These are phyloP conservation scores for Sarcophaga caerulescens DNA, from an alignment of 2,888 invertebrate genomes.

Conservation along the genomic window DNA sequence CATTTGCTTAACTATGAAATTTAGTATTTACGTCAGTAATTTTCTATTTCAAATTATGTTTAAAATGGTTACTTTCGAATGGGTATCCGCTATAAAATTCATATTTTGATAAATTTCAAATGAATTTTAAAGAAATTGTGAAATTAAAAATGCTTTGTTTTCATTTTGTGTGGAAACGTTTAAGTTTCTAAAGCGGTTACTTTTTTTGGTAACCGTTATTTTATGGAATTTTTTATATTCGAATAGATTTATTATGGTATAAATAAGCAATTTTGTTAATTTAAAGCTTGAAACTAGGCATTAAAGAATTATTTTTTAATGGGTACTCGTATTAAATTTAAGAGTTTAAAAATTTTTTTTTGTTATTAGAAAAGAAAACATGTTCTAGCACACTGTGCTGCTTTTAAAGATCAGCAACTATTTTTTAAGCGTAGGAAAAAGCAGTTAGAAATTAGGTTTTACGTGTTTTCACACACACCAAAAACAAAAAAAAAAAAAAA, in stretches of 20 bases:
- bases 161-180: too few species aligned
- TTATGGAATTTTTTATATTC: too few species aligned
- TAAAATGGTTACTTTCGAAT: not conserved
- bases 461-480: constrained; percentile 64
- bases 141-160: too few species aligned
- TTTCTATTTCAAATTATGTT: too few species aligned
- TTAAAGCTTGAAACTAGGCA: not conserved
- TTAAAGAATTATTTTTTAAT: not conserved
- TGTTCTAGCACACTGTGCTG: constrained; percentile 17
- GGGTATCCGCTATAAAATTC: not conserved
- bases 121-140: too few species aligned
- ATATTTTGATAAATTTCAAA: not conserved
- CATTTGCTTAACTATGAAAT: too few species aligned
- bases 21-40: too few species aligned
- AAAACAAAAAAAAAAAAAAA: not conserved
- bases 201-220: too few species aligned
- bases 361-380: not conserved
- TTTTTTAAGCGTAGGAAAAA: constrained; percentile 50
- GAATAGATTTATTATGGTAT: too few species aligned
- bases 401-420: not conserved
- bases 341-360: not conserved
- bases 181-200: too few species aligned
- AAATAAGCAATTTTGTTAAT: too few species aligned
- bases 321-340: not conserved
- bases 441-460: constrained; percentile 66